These are phyloP conservation scores for Karalla daura DNA, from an alignment of 2,797 vertebrate species.

Conservation along the genomic window DNA sequence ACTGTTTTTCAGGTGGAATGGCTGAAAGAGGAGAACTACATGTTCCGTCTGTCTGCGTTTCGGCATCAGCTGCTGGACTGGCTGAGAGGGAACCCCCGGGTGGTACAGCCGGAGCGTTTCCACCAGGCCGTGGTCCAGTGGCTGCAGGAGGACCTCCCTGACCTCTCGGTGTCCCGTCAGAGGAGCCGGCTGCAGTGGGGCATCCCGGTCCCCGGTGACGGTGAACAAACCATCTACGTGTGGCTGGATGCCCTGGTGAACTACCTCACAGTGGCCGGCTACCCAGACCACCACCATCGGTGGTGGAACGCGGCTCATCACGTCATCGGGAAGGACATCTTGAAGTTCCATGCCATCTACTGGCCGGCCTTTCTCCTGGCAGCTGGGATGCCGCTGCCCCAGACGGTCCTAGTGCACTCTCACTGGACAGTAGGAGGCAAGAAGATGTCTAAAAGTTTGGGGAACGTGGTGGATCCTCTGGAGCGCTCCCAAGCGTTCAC, in stretches of 20 bases:
- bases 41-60: conserved; percentile 92
- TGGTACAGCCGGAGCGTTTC: conserved; percentile 88
- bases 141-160: conserved; percentile 91
- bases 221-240: conserved; percentile 92
- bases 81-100: conserved; percentile 82
- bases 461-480: conserved; percentile 91
- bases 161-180: conserved; percentile 93
- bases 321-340: conserved; percentile 95
- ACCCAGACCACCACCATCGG: conserved; percentile 79
- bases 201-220: conserved; percentile 90
- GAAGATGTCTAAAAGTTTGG: conserved; percentile 98
- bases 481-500: conserved; percentile 84
- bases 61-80: conserved; percentile 84
- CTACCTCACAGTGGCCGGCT: conserved; percentile 92
- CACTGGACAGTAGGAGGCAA: conserved; percentile 94
- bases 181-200: conserved; percentile 93
- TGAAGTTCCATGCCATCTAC: conserved; percentile 95
- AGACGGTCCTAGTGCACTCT: conserved; percentile 90
- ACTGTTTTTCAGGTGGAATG: conserved; percentile 88
- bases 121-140: conserved; percentile 81
- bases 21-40: conserved; percentile 96
- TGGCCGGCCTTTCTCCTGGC: conserved; percentile 96
- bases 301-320: conserved; percentile 89
- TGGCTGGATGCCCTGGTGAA: conserved; percentile 98
- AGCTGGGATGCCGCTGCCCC: conserved; percentile 86